Evolutionary conservation across 1,140 invertebrate species (phyloP).

Genomic region (Lepidurus apus): DNA sequence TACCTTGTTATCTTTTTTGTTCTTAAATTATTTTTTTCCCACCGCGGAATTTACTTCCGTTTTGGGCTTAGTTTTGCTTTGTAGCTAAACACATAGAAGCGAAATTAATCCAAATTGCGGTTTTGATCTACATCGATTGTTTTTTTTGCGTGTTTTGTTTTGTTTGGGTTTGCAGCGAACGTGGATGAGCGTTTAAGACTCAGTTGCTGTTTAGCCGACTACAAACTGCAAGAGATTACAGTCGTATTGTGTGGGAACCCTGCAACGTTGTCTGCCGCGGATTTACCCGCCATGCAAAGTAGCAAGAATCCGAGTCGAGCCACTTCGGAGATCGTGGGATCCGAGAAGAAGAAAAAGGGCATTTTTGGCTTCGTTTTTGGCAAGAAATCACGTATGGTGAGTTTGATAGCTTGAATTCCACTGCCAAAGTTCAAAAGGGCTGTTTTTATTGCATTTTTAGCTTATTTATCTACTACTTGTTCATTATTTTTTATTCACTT

Average conservation of each 20-base stretch:
- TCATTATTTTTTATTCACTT: neutral
- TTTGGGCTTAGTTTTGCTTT: no score
- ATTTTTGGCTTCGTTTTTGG: slow-evolving; percentile 1
- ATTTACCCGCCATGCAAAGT: slow-evolving; percentile 1
- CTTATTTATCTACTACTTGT: neutral
- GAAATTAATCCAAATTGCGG: no score
- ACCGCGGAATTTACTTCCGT: neutral
- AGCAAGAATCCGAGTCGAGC: neutral
- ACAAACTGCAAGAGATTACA: slow-evolving; percentile 60
- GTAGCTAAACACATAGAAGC: no score
- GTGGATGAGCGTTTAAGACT: slow-evolving; percentile 56
- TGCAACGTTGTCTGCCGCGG: neutral
- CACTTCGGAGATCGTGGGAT: neutral
- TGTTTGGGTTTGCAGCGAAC: slow-evolving; percentile 50
- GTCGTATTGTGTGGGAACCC: slow-evolving; percentile 45
- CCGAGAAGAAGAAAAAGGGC: neutral
- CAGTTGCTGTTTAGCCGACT: slow-evolving; percentile 56
- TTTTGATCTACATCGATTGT: no score
- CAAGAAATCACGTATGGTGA: neutral
- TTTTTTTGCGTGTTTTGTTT: neutral
- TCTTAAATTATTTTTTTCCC: neutral
- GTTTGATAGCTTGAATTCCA: neutral
- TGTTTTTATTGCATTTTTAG: neutral
- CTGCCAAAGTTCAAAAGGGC: neutral
- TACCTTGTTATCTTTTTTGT: neutral